These are phyloP conservation scores for Todiramphus chloris DNA, from an alignment of 2,113 vertebrate species.

Conservation along the genomic window DNA sequence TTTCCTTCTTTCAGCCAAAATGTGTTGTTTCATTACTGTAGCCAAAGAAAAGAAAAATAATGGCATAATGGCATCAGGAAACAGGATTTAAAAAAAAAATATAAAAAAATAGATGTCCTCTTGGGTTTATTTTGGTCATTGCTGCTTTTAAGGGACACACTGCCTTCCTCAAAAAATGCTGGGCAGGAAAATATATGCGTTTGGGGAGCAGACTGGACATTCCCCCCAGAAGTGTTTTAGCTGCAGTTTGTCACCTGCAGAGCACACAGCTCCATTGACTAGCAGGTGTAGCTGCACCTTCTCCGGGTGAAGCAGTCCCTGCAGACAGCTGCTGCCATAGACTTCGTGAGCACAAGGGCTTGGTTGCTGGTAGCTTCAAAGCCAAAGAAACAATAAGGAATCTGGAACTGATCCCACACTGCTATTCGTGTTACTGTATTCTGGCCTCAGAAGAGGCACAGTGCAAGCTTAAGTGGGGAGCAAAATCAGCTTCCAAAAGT, in stretches of 20 bases:
- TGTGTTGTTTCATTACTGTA: background rate
- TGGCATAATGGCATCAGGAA: background rate
- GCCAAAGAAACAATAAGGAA: background rate
- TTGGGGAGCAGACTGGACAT: background rate
- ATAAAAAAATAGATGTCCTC: background rate
- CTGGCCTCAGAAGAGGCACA: background rate
- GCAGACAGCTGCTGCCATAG: background rate
- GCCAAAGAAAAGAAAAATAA: constrained; percentile 31
- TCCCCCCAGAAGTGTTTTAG: background rate
- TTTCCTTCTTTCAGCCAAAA: constrained; percentile 25
- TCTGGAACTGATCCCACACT: background rate
- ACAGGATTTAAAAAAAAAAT: background rate
- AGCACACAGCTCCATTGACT: background rate
- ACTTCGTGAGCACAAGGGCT: fast-evolving
- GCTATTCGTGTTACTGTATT: background rate
- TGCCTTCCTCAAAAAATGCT: background rate
- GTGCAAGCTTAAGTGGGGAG: background rate
- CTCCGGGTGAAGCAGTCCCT: background rate
- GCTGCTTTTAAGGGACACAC: background rate
- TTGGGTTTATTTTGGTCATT: background rate
- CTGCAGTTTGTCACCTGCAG: background rate
- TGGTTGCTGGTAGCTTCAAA: background rate
- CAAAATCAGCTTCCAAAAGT: background rate
- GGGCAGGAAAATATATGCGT: background rate
- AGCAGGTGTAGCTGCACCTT: background rate